Base-by-base conservation (phyloP, 2,888 invertebrate species). In the Lasioglossum pauxillum region DNA sequence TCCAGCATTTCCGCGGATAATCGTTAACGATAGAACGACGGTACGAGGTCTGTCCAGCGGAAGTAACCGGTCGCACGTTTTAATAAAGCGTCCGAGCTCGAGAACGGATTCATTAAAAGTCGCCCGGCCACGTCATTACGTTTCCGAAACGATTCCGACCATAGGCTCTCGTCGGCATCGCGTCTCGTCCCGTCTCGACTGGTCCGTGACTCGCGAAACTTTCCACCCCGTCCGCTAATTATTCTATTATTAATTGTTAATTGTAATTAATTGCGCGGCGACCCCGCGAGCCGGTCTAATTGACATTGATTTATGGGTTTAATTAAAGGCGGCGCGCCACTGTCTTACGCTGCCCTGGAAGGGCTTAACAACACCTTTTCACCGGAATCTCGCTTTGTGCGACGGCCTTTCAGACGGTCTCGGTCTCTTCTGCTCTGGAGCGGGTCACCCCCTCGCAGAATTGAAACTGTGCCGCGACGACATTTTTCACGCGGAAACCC, bases 231-330 rank as follows among this genome's bases (percentile, higher is more conserved):
- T 80, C 49, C 89, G 88, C 88, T 91, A 89, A 92, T 92, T 92
- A 91, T 92, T 92, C 92, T 93, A 93, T 93, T 94, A 94, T 94
- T 93, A 93, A 95, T 95, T 93, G 93, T 95, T 94, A 93, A 95
- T 94, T 93, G 93, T 94, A 95, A 95, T 94, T 94, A 94, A 94
- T 93, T 91, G 91, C 92, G 84, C 75, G 87, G 87, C 79, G 8
- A 38, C 35, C 35, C 69, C 83, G 87, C 82, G 88, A 84, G 2
- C 82, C 86, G 81, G 84, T 82, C 92, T 95, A 95, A 95, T 94
- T 95, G 95, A 95, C 95, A 94, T 93, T 95, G 95, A 95, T 95
- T 95, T 94, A 95, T 94, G 94, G 92, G 90, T 95, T 95, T 95
- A 95, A 95, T 95, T 95, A 95, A 95, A 94, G 94, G 92, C 92